Percentiles rank a stretch among this genome's conserved stretches.
Evolutionary conservation across 2,888 invertebrate species (phyloP).

Genomic region (Drosophila conformis): DNA sequence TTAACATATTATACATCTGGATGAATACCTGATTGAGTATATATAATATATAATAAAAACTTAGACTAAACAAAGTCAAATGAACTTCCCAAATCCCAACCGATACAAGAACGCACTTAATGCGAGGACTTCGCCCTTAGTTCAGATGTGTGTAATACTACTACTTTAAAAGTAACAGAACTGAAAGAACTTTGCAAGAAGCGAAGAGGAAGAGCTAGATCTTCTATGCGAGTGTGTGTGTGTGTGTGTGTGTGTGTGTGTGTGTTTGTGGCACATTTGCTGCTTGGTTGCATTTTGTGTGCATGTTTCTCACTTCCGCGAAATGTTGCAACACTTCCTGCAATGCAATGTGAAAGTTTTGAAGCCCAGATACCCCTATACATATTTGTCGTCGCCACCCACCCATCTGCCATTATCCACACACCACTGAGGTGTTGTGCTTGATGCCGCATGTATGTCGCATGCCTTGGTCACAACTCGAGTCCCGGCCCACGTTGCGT

Average conservation of each 20-base stretch:
- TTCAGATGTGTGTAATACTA: slow-evolving; percentile 1
- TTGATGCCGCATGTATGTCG: slow-evolving; percentile 7
- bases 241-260: slow-evolving; percentile 10
- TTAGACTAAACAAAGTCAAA: slow-evolving; percentile 36
- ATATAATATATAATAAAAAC: too few species aligned
- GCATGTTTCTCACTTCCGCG: slow-evolving; percentile 67
- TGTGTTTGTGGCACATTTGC: slow-evolving; percentile 56
- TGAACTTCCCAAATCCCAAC: slow-evolving; percentile 57
- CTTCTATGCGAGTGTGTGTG: slow-evolving; percentile 44
- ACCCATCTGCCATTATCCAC: background rate
- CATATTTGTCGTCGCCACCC: background rate
- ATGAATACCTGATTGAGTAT: background rate
- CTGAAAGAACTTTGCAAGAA: slow-evolving; percentile 28
- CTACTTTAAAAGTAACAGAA: slow-evolving; percentile 22
- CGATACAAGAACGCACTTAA: slow-evolving; percentile 51
- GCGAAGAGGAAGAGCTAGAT: slow-evolving; percentile 23
- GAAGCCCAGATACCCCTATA: slow-evolving; percentile 11
- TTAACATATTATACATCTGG: background rate
- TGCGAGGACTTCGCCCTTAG: slow-evolving; percentile 13
- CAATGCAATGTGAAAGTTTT: slow-evolving; percentile 62
- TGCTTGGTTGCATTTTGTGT: slow-evolving; percentile 64
- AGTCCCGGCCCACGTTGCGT: slow-evolving; percentile 43
- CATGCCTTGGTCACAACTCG: slow-evolving; percentile 2
- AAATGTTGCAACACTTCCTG: slow-evolving; percentile 69
- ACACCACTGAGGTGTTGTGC: slow-evolving; percentile 7